phyloP scores from a whole-genome alignment of 2,888 invertebrate species.

The Celastrina argiolus region DNA sequence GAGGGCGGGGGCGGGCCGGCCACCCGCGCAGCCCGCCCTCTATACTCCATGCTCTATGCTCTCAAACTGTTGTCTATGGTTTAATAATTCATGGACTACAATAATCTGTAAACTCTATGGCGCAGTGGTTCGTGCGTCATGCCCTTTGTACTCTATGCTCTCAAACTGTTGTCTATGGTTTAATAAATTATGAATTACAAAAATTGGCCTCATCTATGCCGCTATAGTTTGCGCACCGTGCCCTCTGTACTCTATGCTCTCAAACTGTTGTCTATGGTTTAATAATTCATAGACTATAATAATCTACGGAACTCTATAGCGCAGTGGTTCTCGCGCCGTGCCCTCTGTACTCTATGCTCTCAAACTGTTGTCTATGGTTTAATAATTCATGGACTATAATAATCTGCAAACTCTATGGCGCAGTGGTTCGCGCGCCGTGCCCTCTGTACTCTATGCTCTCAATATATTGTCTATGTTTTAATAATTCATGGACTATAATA shows the following conservation, averaged over 20 bases:
- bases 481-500: not conserved
- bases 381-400: not conserved
- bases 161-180: not conserved
- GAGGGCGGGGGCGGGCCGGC: conserved; percentile 62
- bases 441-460: not conserved
- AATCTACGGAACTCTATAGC: not conserved
- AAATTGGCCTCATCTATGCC: too few relatives aligned
- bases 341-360: not conserved
- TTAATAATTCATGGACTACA: not conserved
- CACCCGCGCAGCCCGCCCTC: conserved; percentile 67
- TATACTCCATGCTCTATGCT: conserved; percentile 41
- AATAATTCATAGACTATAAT: not conserved
- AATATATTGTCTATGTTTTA: not conserved
- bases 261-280: not conserved
- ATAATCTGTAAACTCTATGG: not conserved
- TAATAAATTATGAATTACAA: not conserved
- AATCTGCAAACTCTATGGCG: not conserved
- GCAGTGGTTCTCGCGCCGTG: too few relatives aligned
- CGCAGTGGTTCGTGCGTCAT: too few relatives aligned
- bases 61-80: conserved; percentile 4
- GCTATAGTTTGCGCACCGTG: conserved; percentile 67
- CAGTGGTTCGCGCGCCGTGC: too few relatives aligned
- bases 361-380: not conserved
- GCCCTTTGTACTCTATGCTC: too few relatives aligned
- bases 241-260: conserved; percentile 51